Conservation (phyloP, 2,113 vertebrate species). For the Nesogale talazaci region DNA sequence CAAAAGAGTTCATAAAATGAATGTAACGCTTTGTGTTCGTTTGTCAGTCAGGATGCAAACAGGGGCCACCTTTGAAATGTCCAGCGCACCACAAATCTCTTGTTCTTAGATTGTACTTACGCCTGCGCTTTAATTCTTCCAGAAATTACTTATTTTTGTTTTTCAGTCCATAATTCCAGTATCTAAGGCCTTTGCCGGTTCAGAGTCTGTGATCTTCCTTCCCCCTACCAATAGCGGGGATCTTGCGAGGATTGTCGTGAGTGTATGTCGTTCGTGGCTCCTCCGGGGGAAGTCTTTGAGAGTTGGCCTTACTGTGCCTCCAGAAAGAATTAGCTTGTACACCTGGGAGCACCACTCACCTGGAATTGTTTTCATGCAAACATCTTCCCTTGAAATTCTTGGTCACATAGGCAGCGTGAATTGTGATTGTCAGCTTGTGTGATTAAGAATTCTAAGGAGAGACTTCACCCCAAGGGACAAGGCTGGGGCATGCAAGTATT, state of each 20-base stretch:
- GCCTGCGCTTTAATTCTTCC: slow-evolving; percentile 25
- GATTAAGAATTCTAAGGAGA: background rate
- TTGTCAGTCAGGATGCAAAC: background rate
- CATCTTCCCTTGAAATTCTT: background rate
- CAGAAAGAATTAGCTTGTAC: background rate
- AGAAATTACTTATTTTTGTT: background rate
- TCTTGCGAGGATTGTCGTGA: background rate
- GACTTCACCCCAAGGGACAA: slow-evolving; percentile 16
- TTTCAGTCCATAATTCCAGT: slow-evolving; percentile 17
- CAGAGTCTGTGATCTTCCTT: slow-evolving; percentile 33
- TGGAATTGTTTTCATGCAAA: background rate
- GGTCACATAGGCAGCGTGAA: background rate
- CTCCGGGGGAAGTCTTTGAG: slow-evolving; percentile 2
- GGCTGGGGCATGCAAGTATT: background rate
- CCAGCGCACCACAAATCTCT: background rate
- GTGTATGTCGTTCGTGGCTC: background rate
- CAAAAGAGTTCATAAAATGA: background rate
- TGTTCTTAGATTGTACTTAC: background rate
- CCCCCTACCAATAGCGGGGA: background rate
- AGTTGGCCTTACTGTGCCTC: background rate
- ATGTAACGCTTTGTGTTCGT: background rate
- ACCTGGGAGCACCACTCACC: background rate
- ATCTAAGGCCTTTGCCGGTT: slow-evolving; percentile 4
- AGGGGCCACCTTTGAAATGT: background rate
- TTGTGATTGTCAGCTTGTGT: background rate